Evolutionary conservation across 2,888 invertebrate species (phyloP).

Genomic region (Drosophila anomalata): DNA sequence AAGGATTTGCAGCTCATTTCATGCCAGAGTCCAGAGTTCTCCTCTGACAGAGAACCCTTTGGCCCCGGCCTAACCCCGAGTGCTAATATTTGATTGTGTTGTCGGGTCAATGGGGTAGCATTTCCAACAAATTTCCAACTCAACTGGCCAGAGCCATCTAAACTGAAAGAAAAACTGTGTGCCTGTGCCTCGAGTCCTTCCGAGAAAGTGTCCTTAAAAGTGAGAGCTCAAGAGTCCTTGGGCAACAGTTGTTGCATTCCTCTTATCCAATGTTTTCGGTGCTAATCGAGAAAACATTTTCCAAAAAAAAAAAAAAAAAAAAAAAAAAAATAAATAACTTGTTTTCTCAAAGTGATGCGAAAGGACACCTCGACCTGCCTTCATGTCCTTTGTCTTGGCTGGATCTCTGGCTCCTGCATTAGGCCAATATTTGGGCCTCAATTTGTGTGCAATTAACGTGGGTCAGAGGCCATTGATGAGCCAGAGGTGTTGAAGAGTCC

Average conservation of each 20-base stretch:
- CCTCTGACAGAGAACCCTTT: conserved; percentile 8
- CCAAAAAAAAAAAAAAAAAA: too few species aligned
- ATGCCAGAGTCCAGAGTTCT: conserved; percentile 54
- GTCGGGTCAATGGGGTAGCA: conserved; percentile 54
- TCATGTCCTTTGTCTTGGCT: not conserved
- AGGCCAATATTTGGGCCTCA: conserved; percentile 19
- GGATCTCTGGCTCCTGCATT: conserved; percentile 1
- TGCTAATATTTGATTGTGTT: conserved; percentile 74
- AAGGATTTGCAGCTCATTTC: conserved; percentile 77
- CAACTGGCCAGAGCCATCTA: not conserved
- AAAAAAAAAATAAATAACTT: too few species aligned
- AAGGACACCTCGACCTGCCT: not conserved
- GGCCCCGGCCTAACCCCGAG: conserved; percentile 49
- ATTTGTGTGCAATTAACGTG: conserved; percentile 36
- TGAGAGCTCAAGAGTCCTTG: not conserved
- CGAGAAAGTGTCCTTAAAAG: too few species aligned
- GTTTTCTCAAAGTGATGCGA: not conserved
- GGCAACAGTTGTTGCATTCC: not conserved
- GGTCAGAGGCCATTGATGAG: conserved; percentile 2
- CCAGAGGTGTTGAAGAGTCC: conserved; percentile 6
- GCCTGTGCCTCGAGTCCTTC: too few species aligned
- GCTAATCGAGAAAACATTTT: not conserved
- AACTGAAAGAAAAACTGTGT: not conserved
- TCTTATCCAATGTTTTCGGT: not conserved
- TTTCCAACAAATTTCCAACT: conserved; percentile 50